These are phyloP conservation scores for Oedothorax gibbosus DNA, from an alignment of 1,140 invertebrate genomes.

Conservation along the genomic window DNA sequence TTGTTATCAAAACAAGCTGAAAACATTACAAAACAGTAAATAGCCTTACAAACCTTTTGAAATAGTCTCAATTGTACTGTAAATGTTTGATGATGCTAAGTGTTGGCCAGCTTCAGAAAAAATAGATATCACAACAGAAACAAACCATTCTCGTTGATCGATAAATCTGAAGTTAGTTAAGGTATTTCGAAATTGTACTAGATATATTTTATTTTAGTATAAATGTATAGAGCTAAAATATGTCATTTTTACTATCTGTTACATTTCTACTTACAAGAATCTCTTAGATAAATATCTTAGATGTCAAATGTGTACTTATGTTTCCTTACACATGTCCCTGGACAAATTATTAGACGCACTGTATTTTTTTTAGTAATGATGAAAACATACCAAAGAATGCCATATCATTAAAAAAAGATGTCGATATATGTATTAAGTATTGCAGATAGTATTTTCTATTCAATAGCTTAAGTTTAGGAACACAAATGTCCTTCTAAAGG, in stretches of 20 bases:
- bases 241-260: no score
- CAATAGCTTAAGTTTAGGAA: background rate
- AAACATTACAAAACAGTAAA: background rate
- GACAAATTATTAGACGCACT: background rate
- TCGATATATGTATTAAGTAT: no score
- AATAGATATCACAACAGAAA: slow-evolving; percentile 9
- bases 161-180: slow-evolving; percentile 18
- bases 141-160: slow-evolving; percentile 30
- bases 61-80: slow-evolving; percentile 13
- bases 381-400: no score
- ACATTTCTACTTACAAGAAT: background rate
- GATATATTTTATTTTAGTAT: background rate
- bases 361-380: no score
- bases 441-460: no score
- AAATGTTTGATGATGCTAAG: slow-evolving; percentile 1
- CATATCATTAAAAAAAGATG: no score
- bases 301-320: background rate
- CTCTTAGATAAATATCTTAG: background rate
- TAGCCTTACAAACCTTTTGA: slow-evolving; percentile 22
- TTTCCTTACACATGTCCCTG: background rate
- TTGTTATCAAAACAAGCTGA: no score
- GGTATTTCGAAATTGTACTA: background rate
- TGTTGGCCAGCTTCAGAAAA: slow-evolving; percentile 16
- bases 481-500: no score
- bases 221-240: background rate